Base-by-base conservation (phyloP, 2,797 vertebrate genomes). In the Pseudochromis fuscus region DNA sequence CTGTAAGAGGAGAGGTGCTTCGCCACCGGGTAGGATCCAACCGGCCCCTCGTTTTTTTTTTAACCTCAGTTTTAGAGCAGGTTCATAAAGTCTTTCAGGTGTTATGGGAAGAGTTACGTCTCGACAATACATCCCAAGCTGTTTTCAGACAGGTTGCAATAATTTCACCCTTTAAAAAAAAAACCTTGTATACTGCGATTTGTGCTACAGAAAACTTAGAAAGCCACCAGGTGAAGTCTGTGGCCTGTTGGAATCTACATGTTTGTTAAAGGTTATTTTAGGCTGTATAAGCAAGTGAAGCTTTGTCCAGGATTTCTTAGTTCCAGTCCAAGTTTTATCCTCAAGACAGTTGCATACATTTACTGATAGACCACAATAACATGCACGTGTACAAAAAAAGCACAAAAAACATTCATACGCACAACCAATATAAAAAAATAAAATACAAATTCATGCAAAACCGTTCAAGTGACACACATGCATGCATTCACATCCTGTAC, bases 371-470 rank as follows among this genome's bases (percentile, higher is more conserved):
- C 61, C 13, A 51, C 27, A 60, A 23, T 16, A 45, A 35, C 27
- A 45, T 18, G 4, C 5, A 60, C n/a, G 25, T 21, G n/a, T 56
- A 24, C 11, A 24, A 67, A 49, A 58, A 2, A 28, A 18, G 5
- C n/a, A 62, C 13, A 23, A 19, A n/a, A 44, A 28, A 38, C 24
- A 48, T 23, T 23, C 31, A 67, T 15, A 38, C 2, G 4, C 19
- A 51, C 40, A 59, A 8, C 33, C 23, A 44, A 27, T 48, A 24
- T 51, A 24, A 62, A 24, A 60, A 37, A 13, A 35, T n/a, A 19
- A 7, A 73, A 74, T 25, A 24, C 18, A 72, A 63, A 79, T 23
- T 4, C 25, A 56, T 67, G 72, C 25, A 31, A 69, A 53, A 59
- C 23, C 57, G 57, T 67, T 73, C 10, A 28, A 60, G 21, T 49